Evolutionary conservation across 2,113 vertebrate genomes (phyloP).

Genomic region (Tychaedon coryphoeus): DNA sequence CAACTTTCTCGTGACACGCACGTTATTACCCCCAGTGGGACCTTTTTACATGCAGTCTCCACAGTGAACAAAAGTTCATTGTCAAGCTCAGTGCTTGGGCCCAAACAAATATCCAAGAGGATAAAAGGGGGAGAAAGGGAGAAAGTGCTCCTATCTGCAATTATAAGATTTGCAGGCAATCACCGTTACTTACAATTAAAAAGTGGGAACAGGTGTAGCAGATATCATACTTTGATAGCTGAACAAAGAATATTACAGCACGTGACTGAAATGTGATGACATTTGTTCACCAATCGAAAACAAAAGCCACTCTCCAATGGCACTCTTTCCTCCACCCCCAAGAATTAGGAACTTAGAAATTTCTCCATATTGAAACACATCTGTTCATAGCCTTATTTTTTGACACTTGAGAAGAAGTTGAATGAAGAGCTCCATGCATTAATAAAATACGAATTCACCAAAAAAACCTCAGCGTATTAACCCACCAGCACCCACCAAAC

Average conservation of each 20-base stretch:
- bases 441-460: conserved; percentile 41
- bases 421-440: conserved; percentile 42
- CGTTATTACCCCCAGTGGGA: conserved; percentile 36
- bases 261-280: conserved; percentile 77
- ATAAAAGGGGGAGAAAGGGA: not conserved
- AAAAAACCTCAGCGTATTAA: conserved; percentile 31
- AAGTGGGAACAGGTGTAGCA: conserved; percentile 61
- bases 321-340: conserved; percentile 61
- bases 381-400: conserved; percentile 68
- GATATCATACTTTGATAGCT: conserved; percentile 71
- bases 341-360: conserved; percentile 77
- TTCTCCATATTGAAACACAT: conserved; percentile 68
- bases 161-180: conserved; percentile 7
- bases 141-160: not conserved
- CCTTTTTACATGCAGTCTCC: conserved; percentile 25
- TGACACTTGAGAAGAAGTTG: conserved; percentile 63
- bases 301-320: conserved; percentile 73
- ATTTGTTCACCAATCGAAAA: conserved; percentile 76
- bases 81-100: conserved; percentile 67
- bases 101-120: conserved; percentile 50
- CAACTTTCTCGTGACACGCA: not conserved
- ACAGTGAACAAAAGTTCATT: conserved; percentile 69
- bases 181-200: conserved; percentile 60
- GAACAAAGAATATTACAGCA: conserved; percentile 79
- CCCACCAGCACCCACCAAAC: conserved; percentile 45